Base-by-base conservation (phyloP, 2,888 invertebrate species). In the Drosophila recens region DNA sequence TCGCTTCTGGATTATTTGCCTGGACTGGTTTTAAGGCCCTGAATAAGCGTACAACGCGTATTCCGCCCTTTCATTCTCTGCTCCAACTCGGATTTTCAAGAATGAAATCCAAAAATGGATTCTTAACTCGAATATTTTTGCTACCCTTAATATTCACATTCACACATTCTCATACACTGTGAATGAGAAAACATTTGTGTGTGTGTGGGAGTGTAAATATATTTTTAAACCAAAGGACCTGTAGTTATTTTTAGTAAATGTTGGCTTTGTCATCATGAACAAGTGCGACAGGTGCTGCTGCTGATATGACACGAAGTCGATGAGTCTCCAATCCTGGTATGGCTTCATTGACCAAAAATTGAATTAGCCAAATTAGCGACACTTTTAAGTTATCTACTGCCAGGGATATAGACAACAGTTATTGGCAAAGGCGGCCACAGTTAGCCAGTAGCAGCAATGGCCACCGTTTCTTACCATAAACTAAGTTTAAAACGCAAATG, bases 301-400 rank as follows among this genome's bases (percentile, higher is more conserved):
- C 30, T 3, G 20, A 20, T 20, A 20, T 20, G 20, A 43, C 40
- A 23, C 54, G 36, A 8, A 49, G 52, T 52, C 30, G 43, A 33
- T 48, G 46, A 23, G 43, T 20, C 51, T 20, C 51, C 52, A 51
- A 46, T 17, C 15, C 45, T 76, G 43, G 30, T 87, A 77, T 38
- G 88, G 88, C 83, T 83, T 83, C 88, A 43, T 62, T 64, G 23
- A 38, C 64, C 58, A 52, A 80, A 87, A 89, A 85, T 85, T 87
- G 71, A 89, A 85, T 85, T 85, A 85, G 48, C 67, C 80, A 70
- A 85, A 87, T 87, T 87, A 87, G 75, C 17, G 72, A 66, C 89
- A 86, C 89, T 86, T 86, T 87, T 89, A 79, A 63, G 86, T 85
- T 72, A 75, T 86, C 86, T 34, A 27, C 6, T 49, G 5, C 23